A percentile compares a stretch with the other conserved stretches of the same genome.
phyloP scores from a whole-genome alignment of 2,113 vertebrate species.

The Hemiscyllium ocellatum region DNA sequence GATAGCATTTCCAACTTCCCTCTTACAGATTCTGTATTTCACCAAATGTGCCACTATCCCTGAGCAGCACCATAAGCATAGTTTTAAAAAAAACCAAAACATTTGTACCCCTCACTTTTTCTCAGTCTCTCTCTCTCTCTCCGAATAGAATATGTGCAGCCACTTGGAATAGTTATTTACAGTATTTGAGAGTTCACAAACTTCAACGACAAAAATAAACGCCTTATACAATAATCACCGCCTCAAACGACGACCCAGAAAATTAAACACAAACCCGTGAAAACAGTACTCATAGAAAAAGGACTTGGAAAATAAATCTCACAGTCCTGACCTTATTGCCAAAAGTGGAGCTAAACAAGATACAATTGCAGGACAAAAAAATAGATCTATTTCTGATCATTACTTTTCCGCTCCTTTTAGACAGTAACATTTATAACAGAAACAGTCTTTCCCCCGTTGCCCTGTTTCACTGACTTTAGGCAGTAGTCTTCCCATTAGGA shows the following conservation, averaged over 20 bases:
- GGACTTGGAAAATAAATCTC: conserved; percentile 82
- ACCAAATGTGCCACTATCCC: conserved; percentile 68
- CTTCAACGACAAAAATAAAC: conserved; percentile 77
- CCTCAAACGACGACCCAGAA: conserved; percentile 67
- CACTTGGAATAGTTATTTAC: conserved; percentile 93
- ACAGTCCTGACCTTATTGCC: conserved; percentile 98
- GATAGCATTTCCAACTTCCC: conserved; percentile 46
- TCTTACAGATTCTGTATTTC: conserved; percentile 39
- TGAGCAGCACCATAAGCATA: conserved; percentile 64
- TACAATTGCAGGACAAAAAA: conserved; percentile 66
- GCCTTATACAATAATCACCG: conserved; percentile 73
- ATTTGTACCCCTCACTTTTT: conserved; percentile 75
- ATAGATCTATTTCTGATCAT: conserved; percentile 72
- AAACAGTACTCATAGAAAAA: conserved; percentile 94
- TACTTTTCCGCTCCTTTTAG: conserved; percentile 56
- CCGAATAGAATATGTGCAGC: conserved; percentile 90
- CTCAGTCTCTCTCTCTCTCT: conserved; percentile 68
- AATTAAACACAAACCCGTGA: conserved; percentile 41
- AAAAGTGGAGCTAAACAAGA: conserved; percentile 90
- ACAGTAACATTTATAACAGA: conserved; percentile 42
- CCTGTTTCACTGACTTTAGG: not conserved
- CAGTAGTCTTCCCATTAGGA: not conserved
- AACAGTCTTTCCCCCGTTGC: not conserved
- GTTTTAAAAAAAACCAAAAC: conserved; percentile 60
- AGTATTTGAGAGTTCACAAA: conserved; percentile 79